Base-by-base conservation (phyloP, 2,888 invertebrate genomes). In the Drosophila mimica region DNA sequence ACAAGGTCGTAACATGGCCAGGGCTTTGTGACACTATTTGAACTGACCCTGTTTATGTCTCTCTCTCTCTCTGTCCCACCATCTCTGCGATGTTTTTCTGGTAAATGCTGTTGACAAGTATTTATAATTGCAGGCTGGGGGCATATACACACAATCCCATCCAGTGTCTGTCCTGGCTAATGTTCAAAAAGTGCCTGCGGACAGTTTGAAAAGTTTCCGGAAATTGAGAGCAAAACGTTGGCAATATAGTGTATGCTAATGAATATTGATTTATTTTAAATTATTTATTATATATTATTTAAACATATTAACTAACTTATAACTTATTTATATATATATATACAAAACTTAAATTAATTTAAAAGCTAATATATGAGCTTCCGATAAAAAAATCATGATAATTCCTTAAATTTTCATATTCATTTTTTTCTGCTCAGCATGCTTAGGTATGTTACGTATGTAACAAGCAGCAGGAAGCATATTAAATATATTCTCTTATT, bases 111-210 rank as follows among this genome's bases (percentile, higher is more conserved):
- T 31, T 64, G 48, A 57, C 65, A 71, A 81, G 66, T 81, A 76
- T 82, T 78, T 81, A 72, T 87, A 83, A 88, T 84, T 76, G 57
- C 64, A 64, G 54, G 60, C 76, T 54, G 15, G 53, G 36, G 72
- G 73, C 81, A 40, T 51, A 59, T 61, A 70, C 58, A 68, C 36
- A 49, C 67, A 80, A 59, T 69, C 59, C 72, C 54, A 52, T 43
- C 20, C 43, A 62, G 57, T 70, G 60, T 67, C 48, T 58, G n/a
- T 30, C 13, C 15, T 56, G 43, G 17, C n/a, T 28, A 53, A 56
- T 60, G 28, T 52, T 70, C 36, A 5, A 40, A 66, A 38, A 56
- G 20, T 38, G 51, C 38, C 34, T 28, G 48, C 30, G 46, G 38
- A 33, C 3, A 4, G 34, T 46, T 63, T 54, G 49, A 58, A 54